Percentiles rank a stretch among this genome's conserved stretches.
Evolutionary conservation across 2,888 invertebrate genomes (phyloP).

Genomic region (Caenorhabditis doughertyi): DNA sequence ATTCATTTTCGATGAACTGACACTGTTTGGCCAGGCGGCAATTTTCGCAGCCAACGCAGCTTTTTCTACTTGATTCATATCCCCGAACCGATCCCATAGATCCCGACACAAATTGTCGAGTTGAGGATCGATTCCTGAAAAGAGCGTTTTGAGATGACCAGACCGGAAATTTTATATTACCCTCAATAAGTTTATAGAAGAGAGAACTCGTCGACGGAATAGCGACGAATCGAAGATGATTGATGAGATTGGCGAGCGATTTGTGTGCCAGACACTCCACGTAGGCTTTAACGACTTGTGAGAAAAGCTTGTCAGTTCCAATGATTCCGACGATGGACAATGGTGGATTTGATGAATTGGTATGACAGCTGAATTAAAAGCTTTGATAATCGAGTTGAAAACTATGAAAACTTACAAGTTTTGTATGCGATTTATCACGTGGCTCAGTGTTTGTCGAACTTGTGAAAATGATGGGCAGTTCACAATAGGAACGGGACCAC

Average conservation of each 20-base stretch:
- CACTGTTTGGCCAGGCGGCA: conserved; percentile 59
- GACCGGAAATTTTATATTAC: conserved; percentile 34
- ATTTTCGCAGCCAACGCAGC: conserved; percentile 46
- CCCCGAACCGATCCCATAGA: conserved; percentile 72
- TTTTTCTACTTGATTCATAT: conserved; percentile 65
- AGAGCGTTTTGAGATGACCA: not conserved
- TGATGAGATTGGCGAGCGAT: conserved; percentile 79
- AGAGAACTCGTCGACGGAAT: conserved; percentile 77
- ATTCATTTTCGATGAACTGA: conserved; percentile 62
- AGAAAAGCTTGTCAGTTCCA: conserved; percentile 80
- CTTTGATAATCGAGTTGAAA: not conserved
- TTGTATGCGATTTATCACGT: conserved; percentile 79
- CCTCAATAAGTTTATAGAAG: conserved; percentile 70
- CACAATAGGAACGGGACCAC: conserved; percentile 70
- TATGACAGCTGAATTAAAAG: conserved; percentile 79
- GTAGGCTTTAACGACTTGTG: conserved; percentile 77
- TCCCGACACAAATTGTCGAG: conserved; percentile 71
- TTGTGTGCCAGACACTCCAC: conserved; percentile 81
- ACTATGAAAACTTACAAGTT: conserved; percentile 74
- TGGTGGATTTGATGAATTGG: conserved; percentile 80
- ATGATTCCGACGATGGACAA: conserved; percentile 77
- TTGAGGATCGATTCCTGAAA: conserved; percentile 68
- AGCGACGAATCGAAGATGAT: conserved; percentile 80
- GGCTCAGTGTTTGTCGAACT: conserved; percentile 73
- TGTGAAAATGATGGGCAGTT: conserved; percentile 71